Base-by-base conservation (phyloP, 2,888 invertebrate species). In the Caenorhabditis angaria region DNA sequence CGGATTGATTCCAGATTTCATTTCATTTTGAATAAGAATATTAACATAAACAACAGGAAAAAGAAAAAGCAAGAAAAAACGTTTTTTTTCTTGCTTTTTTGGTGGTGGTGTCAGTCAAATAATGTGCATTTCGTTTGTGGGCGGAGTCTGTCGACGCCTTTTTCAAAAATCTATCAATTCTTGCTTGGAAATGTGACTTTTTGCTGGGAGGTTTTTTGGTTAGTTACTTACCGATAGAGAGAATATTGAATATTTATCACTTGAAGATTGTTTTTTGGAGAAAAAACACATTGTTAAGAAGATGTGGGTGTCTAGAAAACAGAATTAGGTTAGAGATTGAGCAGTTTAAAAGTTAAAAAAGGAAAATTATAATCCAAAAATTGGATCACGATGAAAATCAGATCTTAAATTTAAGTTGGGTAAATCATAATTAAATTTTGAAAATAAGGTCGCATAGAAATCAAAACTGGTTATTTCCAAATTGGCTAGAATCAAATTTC, bases 61-160 rank as follows among this genome's bases (percentile, higher is more conserved):
- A 41, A 41, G 18, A 12, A 41, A 18, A 14, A 12, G 18, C 41
- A 6, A 41, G 14, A 41, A 41, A 41, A 41, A 41, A 10, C 3
- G 3, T 41, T 41, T 6, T 2, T 14, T 14, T 12, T 12, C 6
- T 41, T 41, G 3, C 18, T 6, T 41, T 41, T 14, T 41, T 41
- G 57, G 58, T 48, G 14, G n/a, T 20, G 50, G 50, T 20, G 50
- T 20, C 50, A 20, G 50, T 50, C 50, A 50, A 50, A 22, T 20
- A 50, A 54, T 55, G 41, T 54, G 29, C 22, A 35, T 41, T 64
- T 57, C 62, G 71, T n/a, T n/a, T n/a, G 61, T 24, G 54, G 63
- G 55, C 62, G 51, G 62, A 67, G 72, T 65, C 65, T 70, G 72
- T 72, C 72, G 72, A 65, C 72, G 64, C 62, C 67, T 72, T 72